Base-by-base conservation (phyloP, 2,888 invertebrate species). In the Lycaena phlaeas region DNA sequence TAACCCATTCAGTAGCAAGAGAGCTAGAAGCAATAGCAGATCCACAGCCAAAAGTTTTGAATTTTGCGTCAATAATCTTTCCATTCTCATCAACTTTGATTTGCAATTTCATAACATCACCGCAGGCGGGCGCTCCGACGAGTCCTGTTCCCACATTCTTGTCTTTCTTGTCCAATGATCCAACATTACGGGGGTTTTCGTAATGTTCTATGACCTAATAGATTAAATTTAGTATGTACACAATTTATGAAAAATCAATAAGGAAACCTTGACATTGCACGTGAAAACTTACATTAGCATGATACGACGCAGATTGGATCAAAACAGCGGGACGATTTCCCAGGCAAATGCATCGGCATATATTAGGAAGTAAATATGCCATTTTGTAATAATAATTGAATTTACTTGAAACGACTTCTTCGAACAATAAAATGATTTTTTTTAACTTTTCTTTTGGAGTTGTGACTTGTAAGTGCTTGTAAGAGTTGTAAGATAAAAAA, bases 41-140 rank as follows among this genome's bases (percentile, higher is more conserved):
- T 10, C 98, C 98, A 69, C 99, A 99, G 11, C 99, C 99, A 84
- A 99, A 99, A 0, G 99, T 99, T 81, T 99, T 99, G 71, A 99
- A 99, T 75, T 97, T 98, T 0, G 99, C 99, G 79, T 99, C 99
- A 57, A 96, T 85, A 43, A 99, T 99, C 76, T 96, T 97, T 34
- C 99, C 99, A 74, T 95, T 85, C 0, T 96, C 94, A 64, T 99
- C 98, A 29, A 98, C 84, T 75, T 91, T 90, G 51, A 98, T 96
- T 79, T 99, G 99, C 42, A 99, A 84, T 77, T 99, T 99, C 99
- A 99, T 99, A 14, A 99, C 99, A 84, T 99, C 99, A 38, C 99
- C 99, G 69, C 99, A 99, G 11, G 99, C 98, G 2, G 99, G 99
- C 3, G 99, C 99, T 14, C 99, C 99, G 7, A 99, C 99, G 4